A percentile compares a stretch with the other conserved stretches of the same genome.
phyloP scores from a whole-genome alignment of 2,888 invertebrate species.

The Drosophila koepferae region DNA sequence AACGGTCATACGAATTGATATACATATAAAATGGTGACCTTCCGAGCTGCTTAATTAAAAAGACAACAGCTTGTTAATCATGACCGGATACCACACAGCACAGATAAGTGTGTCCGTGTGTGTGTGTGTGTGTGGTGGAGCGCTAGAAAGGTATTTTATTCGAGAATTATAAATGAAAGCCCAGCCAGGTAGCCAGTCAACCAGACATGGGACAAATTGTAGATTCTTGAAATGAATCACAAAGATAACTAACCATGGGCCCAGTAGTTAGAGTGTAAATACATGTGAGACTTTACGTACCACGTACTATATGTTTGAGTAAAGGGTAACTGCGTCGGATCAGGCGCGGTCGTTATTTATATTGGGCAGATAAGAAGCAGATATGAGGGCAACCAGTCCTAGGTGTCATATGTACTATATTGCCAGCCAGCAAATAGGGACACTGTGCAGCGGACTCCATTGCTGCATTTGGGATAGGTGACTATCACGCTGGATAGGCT shows the following conservation, averaged over 20 bases:
- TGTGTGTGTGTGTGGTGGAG: conserved; percentile 18
- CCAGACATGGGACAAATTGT: conserved; percentile 41
- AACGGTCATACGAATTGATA: conserved; percentile 33
- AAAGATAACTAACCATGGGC: conserved; percentile 56
- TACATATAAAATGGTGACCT: conserved; percentile 60
- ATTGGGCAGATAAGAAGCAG: conserved; percentile 62
- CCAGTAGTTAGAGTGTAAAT: conserved; percentile 17
- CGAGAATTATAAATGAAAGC: conserved; percentile 42
- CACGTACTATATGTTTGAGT: conserved; percentile 9
- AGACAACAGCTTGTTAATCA: conserved; percentile 81
- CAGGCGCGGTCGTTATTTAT: conserved; percentile 58
- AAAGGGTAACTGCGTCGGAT: conserved; percentile 60
- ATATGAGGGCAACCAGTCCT: conserved; percentile 37
- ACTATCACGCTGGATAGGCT: conserved; percentile 15
- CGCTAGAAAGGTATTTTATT: conserved; percentile 41
- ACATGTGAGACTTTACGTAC: conserved; percentile 1
- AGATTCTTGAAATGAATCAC: conserved; percentile 69
- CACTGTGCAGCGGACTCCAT: conserved; percentile 19
- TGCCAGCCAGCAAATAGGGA: conserved; percentile 46
- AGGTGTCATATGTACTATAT: conserved; percentile 58
- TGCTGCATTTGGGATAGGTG: conserved; percentile 47
- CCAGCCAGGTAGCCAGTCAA: not conserved
- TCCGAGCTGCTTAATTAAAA: conserved; percentile 78
- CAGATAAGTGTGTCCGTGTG: conserved; percentile 51
- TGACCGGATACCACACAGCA: conserved; percentile 36